Conservation (phyloP, 53 echinoderm and acorn worm genomes). For the Actinopyga echinites region DNA sequence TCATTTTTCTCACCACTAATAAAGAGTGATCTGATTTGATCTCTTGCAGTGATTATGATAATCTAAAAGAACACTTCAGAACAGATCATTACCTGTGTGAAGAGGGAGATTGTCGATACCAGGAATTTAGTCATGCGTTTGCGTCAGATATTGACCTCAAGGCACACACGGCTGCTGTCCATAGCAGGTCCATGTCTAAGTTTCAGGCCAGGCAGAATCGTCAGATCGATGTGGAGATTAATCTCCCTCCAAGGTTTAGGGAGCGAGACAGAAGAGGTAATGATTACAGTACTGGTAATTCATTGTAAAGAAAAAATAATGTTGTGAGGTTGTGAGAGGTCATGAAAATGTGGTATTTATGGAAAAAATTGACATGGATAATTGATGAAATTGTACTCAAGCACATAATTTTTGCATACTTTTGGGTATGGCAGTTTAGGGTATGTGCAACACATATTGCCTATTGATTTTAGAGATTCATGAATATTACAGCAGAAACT, state of each 20-base stretch:
- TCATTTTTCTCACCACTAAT: background rate
- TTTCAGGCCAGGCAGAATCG: slow-evolving; percentile 82
- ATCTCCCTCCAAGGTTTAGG: slow-evolving; percentile 66
- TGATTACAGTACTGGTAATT: background rate
- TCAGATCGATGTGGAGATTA: slow-evolving; percentile 85
- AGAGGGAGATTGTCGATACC: slow-evolving; percentile 65
- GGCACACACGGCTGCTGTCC: slow-evolving; percentile 74
- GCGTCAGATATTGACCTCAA: slow-evolving; percentile 84
- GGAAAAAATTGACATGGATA: too few relatives aligned
- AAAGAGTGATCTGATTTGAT: background rate
- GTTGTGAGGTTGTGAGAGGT: too few relatives aligned
- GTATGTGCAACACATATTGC: too few relatives aligned
- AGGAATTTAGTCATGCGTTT: slow-evolving; percentile 86
- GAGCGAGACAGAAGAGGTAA: slow-evolving; percentile 51
- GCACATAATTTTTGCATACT: too few relatives aligned
- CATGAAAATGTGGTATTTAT: too few relatives aligned
- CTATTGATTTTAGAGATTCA: too few relatives aligned
- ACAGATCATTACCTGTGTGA: slow-evolving; percentile 85
- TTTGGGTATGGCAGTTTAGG: too few relatives aligned
- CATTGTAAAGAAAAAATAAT: too few relatives aligned
- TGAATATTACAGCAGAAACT: too few relatives aligned
- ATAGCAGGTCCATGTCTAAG: slow-evolving; percentile 71
- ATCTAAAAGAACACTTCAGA: slow-evolving; percentile 78
- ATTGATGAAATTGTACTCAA: too few relatives aligned
- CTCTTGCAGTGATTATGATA: slow-evolving; percentile 72